phyloP scores from a whole-genome alignment of 2,797 vertebrate species.

The Chloroceryle amazona region DNA sequence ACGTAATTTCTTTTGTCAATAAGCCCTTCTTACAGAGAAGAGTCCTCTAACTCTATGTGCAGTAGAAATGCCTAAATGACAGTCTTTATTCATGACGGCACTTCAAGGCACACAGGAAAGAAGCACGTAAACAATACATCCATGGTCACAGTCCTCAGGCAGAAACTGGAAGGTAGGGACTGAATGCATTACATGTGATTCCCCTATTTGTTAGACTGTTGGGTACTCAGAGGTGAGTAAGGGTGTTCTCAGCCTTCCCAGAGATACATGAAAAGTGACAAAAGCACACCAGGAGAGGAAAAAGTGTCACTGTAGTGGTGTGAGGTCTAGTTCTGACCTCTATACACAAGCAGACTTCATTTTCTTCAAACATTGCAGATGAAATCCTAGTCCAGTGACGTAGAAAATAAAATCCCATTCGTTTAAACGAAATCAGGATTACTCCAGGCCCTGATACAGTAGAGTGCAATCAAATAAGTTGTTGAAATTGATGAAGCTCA shows the following conservation, averaged over 20 bases:
- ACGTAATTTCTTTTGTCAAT: not conserved
- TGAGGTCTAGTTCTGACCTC: not conserved
- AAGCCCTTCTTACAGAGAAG: not conserved
- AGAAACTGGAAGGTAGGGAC: not conserved
- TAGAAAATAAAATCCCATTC: not conserved
- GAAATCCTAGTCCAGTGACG: not conserved
- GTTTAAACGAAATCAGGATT: not conserved
- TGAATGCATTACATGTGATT: not conserved
- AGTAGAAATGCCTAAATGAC: not conserved
- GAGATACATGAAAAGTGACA: not conserved
- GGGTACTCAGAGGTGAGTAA: not conserved
- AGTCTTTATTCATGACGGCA: not conserved
- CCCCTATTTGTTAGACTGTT: not conserved
- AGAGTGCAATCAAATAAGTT: not conserved
- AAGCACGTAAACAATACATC: not conserved
- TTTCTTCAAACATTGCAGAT: not conserved
- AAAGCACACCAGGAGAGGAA: not conserved
- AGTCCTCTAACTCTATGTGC: not conserved
- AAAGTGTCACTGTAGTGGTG: rapidly evolving
- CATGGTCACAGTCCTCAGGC: rapidly evolving
- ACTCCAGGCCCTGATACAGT: not conserved
- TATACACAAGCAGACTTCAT: not conserved
- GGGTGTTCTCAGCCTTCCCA: not conserved
- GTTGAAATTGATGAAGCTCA: not conserved
- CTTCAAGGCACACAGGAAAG: not conserved